Conservation (phyloP, 2,888 invertebrate species). For the Sipha maydis region DNA sequence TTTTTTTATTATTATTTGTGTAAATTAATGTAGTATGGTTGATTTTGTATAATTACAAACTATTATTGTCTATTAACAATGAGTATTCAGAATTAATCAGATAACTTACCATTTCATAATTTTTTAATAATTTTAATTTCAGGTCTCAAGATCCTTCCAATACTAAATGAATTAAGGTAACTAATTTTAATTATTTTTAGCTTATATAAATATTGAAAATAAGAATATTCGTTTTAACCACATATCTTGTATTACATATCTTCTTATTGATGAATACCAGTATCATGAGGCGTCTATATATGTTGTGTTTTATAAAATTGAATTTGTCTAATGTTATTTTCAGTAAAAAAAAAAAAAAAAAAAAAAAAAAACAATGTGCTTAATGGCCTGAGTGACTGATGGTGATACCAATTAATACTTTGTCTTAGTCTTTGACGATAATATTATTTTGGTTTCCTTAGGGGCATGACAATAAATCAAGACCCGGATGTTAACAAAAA, state of each 20-base stretch:
- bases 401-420: constrained; percentile 22
- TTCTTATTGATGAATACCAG: not conserved
- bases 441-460: constrained; percentile 1
- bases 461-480: not conserved
- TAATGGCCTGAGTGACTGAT: not conserved
- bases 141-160: constrained; percentile 89
- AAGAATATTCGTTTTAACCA: not conserved
- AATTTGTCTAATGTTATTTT: constrained; percentile 4
- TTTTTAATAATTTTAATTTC: constrained; percentile 68
- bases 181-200: constrained; percentile 66
- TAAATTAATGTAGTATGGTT: not conserved
- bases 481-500: not conserved
- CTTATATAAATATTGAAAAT: not conserved
- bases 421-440: constrained; percentile 12
- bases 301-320: not conserved
- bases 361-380: too few relatives aligned
- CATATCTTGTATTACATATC: not conserved
- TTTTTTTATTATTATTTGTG: not conserved
- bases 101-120: not conserved
- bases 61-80: not conserved
- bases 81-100: not conserved
- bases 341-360: not conserved
- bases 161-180: constrained; percentile 86
- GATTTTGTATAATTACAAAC: not conserved
- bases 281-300: not conserved